Base-by-base conservation (phyloP, 2,113 vertebrate genomes). In the Sciurus niger region DNA sequence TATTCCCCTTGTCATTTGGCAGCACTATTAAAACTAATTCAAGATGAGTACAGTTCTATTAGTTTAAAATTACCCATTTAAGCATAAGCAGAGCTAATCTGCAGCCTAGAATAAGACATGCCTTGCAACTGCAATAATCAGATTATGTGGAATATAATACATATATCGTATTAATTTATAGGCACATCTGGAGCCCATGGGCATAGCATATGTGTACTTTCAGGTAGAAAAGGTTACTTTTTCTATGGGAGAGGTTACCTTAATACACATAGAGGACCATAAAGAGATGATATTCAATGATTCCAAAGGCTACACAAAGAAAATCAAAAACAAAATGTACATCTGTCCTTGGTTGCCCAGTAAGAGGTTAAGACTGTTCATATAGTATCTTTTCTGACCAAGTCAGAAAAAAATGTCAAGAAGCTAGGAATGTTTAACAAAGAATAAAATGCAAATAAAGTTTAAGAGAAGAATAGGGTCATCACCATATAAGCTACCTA, bases 321-420 rank as follows among this genome's bases (percentile, higher is more conserved):
- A 96, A 96, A 96, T 28, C 40, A 94, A 93, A 92, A 90, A 37
- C 48, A 93, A 94, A 96, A 90, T 76, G 14, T 34, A 60, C 60
- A 84, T 55, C 14, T 82, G 65, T 80, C 48, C 25, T 91, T 85
- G 20, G 22, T 84, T 84, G 37, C 40, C 77, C 34, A 89, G 2
- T 58, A 55, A 92, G 92, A 89, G 43, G 37, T 63, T 60, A 94
- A 90, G 40, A 20, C 65, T 86, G 14, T 9, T 10, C 74, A 77
- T 17, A 30, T 34, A 76, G 17, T 24, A 40, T 72, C 0, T 95
- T 70, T 89, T 67, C 32, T 84, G 80, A 51, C 1, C 28, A 94
- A 94, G 76, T 83, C 8, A 7, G 65, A 95, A 97, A 84, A 84
- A 95, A 79, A 74, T 43, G 18, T 89, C 68, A 96, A 80, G 34